Base-by-base conservation (phyloP, 1,140 invertebrate species). In the Pemphigus obesinymphae region DNA sequence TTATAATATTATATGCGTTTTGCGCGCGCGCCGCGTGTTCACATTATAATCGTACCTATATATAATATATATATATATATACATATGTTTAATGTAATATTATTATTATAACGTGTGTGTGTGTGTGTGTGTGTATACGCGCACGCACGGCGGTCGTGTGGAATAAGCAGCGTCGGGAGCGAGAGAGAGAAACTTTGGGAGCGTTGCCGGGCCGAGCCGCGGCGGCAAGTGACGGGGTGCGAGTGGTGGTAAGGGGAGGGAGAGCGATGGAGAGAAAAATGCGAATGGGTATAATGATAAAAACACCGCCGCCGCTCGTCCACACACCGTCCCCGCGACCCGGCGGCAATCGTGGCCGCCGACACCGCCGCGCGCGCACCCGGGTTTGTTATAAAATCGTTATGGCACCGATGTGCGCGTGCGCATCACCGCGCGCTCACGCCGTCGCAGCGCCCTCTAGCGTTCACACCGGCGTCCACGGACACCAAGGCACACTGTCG, bases 201-300 rank as follows among this genome's bases (percentile, higher is more conserved):
- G 37, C 37, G 37, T 40, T n/a, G n/a, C 4, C 37, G 37, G 4
- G 37, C 37, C 37, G 45, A n/a, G 7, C 55, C 4, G 29, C 61
- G 31, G 20, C 10, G 37, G 10, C 20, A 5, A 43, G 37, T 1
- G 20, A 13, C 66, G 11, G 66, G 26, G 26, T 29, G 23, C 23
- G 70, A 50, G 13, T 8, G 61, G 34, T 17, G 8, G 61, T 58
- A 31, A 23, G 61, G 29, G 29, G 31, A 1, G 23, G 34, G 40
- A 3, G 23, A 26, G 20, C n/a, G 3, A 23, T 11, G 20, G 23
- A 37, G 70, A 3, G 29, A 50, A 50, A 70, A 37, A 20, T n/a
- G n/a, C n/a, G 66, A 70, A 70, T 26, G 37, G 66, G 43, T 70
- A 43, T 70, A 66, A 70, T 70, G 66, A 70, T 70, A 66, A 43